Evolutionary conservation across 2,113 vertebrate genomes (phyloP), one percentile per base, ranked within the genome.

Genomic region (Psilopsiagon aymara): DNA sequence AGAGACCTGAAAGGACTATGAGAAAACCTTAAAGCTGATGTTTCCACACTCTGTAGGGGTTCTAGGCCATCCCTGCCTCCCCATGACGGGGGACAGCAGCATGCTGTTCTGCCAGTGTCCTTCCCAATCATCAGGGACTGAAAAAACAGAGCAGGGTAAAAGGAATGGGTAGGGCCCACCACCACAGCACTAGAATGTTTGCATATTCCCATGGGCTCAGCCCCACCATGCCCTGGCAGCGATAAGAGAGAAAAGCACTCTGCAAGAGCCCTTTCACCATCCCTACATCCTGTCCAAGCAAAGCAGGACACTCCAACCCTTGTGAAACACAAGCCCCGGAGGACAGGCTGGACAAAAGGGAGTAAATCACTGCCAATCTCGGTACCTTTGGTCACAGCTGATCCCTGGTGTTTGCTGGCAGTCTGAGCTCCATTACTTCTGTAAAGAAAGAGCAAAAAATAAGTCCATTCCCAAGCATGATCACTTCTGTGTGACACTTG

Each of bases 301-400:
- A 57, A 57, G 37, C 8, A 39, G 43, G 63, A 59, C 19, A 9
- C 41, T 52, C 66, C 60, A 80, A 11, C 41, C 76, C 47, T 31
- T 23, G 8, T 37, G 52, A 73, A 87, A 71, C 1, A 4, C 43
- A 84, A 2, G 12, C 29, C 44, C 24, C 33, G n/a, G 44, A 68
- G 55, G n/a, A 75, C 73, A 86, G 43, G 37, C 8, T 81, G 67
- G 24, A 24, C 14, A 5, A 71, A 68, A 57, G 13, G 20, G 31
- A 11, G 20, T 24, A 41, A 70, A 46, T 27, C 80, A 25, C 69
- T 29, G 27, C 23, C 31, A 15, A 35, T 37, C 28, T 41, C 70
- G 24, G 9, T 97, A 97, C 96, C 97, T 97, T 86, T 70, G 74
- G 79, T 95, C 75, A 90, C 73, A 76, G 90, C 67, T 94, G 93